Conservation (phyloP, 2,797 vertebrate genomes). For the Peromyscus nudipes region DNA sequence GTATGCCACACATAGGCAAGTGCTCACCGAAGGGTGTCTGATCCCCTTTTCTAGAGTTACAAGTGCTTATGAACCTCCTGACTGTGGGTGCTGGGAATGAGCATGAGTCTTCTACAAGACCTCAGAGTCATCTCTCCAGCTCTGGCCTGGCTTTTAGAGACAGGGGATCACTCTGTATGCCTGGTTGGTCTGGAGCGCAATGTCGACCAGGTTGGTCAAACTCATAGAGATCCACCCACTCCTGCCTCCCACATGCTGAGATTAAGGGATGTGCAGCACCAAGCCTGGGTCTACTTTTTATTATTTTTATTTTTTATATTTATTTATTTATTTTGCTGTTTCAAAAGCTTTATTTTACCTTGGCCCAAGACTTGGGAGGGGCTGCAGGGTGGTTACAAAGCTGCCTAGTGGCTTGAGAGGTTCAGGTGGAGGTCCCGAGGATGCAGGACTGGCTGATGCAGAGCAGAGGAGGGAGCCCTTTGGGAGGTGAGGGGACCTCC, state of each 20-base stretch:
- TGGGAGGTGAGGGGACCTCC: background rate
- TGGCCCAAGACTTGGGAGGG: conserved; percentile 42
- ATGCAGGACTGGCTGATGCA: background rate
- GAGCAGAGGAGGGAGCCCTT: background rate
- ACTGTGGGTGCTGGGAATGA: background rate
- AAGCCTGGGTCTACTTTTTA: background rate
- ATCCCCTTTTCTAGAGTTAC: background rate
- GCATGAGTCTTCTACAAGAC: background rate
- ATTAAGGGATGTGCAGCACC: background rate
- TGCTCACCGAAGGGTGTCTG: background rate
- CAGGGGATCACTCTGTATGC: background rate
- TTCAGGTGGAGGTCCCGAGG: background rate
- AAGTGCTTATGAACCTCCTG: background rate
- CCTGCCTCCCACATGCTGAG: background rate
- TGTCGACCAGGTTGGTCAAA: background rate
- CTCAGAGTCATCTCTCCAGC: background rate
- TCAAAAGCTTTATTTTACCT: conserved; percentile 76
- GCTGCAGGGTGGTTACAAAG: background rate
- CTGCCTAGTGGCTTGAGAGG: conserved; percentile 2
- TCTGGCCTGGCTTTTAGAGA: background rate
- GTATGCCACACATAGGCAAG: background rate
- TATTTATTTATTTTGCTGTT: conserved; percentile 15
- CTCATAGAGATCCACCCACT: background rate
- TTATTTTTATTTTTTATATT: background rate
- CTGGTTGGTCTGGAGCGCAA: background rate